Evolutionary conservation across 2,797 vertebrate species (phyloP), one percentile per base, ranked within the genome.

Genomic region (Hyperoplus lanceolatus): DNA sequence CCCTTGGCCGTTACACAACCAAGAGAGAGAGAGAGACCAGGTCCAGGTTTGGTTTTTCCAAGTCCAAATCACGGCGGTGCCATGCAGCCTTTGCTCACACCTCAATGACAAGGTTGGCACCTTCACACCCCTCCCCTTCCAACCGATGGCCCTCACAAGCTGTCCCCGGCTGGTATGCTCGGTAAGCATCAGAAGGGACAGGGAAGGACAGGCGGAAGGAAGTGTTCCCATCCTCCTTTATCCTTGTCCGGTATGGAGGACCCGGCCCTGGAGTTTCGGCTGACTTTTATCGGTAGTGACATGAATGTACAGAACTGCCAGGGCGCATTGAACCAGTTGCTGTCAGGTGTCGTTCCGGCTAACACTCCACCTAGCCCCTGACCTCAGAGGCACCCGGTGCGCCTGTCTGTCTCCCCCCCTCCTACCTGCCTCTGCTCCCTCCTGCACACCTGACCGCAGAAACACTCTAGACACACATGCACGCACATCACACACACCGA

Each of bases 221-320:
- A 92, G 85, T 89, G 88, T 84, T 89, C 89, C 84, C 77, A 75
- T 83, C 87, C 80, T 87, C 76, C 75, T 75, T 79, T 29, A 29
- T 75, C 80, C 79, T 57, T 72, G 80, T 88, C 82, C 87, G 73
- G 91, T 80, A 81, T 77, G 84, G 84, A 87, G 88, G 87, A 88
- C 81, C 85, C 43, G 18, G 76, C 59, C 15, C 89, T 66, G 89
- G 82, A 69, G 85, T 88, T 89, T 77, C 72, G 81, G 78, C 86
- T 93, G 93, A 94, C 92, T 93, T 90, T 93, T 84, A 95, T 95
- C 77, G 29, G 83, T 36, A 89, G 81, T 94, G 94, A 95, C 94
- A 79, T 75, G 82, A 85, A 93, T 90, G 89, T 94, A 95, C 93
- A 93, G 92, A 94, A 93, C 88, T 95, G 93, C 93, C 94, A 94